These are phyloP conservation scores for Plebejus anna DNA, from an alignment of 2,888 invertebrate genomes.

Conservation along the genomic window DNA sequence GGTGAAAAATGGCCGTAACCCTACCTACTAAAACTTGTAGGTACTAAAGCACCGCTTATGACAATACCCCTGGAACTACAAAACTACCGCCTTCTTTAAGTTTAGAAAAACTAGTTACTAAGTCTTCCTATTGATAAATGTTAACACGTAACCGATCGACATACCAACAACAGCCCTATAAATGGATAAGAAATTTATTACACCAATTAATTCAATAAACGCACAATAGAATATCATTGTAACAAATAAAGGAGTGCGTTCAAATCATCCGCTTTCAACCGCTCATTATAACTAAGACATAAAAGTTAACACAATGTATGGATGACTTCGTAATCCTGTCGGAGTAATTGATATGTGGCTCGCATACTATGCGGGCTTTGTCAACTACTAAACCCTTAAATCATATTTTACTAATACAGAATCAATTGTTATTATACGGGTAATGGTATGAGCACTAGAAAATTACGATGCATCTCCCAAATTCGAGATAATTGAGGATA, in stretches of 20 bases:
- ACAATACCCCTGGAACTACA: neutral
- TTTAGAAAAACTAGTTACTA: neutral
- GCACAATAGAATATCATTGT: conserved; percentile 26
- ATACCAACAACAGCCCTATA: conserved; percentile 16
- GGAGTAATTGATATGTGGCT: conserved; percentile 73
- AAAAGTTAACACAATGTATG: conserved; percentile 62
- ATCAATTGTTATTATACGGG: conserved; percentile 62
- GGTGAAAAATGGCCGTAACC: too few relatives aligned
- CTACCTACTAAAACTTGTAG: too few relatives aligned
- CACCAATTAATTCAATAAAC: conserved; percentile 22
- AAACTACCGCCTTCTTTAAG: too few relatives aligned
- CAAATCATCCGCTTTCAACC: conserved; percentile 28
- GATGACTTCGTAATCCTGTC: conserved; percentile 65
- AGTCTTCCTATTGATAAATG: neutral
- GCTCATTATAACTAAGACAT: conserved; percentile 54
- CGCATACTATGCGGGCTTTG: conserved; percentile 66
- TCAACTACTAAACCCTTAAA: conserved; percentile 48
- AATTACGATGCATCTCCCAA: conserved; percentile 24
- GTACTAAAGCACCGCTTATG: neutral
- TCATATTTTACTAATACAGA: conserved; percentile 61
- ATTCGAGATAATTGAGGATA: neutral
- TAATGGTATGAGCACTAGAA: conserved; percentile 41
- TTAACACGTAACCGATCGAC: conserved; percentile 5
- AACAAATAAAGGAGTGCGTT: conserved; percentile 13
- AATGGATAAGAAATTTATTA: conserved; percentile 18